These are phyloP conservation scores for Leucoraja erinaceus DNA, from an alignment of 2,113 vertebrate genomes.

Conservation along the genomic window DNA sequence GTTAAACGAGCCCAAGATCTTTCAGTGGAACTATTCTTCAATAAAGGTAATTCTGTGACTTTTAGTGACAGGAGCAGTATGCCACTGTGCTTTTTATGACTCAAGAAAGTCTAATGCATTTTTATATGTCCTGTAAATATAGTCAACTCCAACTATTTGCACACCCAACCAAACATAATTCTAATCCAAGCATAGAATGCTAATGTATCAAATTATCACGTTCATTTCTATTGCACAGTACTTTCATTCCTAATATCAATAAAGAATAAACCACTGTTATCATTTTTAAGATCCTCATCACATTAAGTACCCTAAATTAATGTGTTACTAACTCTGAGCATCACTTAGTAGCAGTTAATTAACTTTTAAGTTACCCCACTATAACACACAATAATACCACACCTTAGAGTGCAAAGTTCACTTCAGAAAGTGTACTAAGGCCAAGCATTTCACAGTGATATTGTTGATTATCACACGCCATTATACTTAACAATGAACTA, in stretches of 20 bases:
- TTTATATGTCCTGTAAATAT: constrained; percentile 34
- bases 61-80: background rate
- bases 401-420: background rate
- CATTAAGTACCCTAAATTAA: background rate
- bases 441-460: background rate
- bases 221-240: background rate
- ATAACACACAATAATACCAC: background rate
- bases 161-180: constrained; percentile 17
- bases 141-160: background rate
- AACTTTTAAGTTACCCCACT: background rate
- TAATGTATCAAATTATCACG: background rate
- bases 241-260: background rate
- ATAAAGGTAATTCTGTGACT: constrained; percentile 32
- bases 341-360: background rate
- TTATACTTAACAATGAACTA: too few relatives aligned
- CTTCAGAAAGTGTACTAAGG: background rate
- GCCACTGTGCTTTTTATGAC: constrained; percentile 16
- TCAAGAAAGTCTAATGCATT: background rate
- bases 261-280: background rate
- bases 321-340: background rate
- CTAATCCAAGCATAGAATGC: constrained; percentile 24
- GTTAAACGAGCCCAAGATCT: constrained; percentile 23
- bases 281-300: background rate
- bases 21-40: constrained; percentile 30
- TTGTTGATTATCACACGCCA: background rate